A percentile compares a stretch with the other conserved stretches of the same genome.
These are phyloP conservation scores for Entomobrya multifasciata DNA, from an alignment of 2,888 invertebrate species.

Conservation along the genomic window DNA sequence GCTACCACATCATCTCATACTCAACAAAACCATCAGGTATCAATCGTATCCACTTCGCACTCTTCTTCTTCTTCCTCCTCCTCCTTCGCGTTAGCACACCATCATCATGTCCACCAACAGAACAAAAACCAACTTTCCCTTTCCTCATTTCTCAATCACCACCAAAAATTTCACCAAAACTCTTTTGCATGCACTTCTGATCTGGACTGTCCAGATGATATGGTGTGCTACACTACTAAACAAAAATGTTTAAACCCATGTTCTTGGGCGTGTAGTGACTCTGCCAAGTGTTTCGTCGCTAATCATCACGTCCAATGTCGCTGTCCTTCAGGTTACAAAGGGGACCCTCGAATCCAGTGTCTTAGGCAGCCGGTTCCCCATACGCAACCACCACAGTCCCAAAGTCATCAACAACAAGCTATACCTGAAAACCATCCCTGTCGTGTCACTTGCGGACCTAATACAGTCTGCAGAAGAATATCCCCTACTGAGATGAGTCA, in stretches of 20 bases:
- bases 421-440: constrained; percentile 67
- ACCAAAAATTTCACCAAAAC: not conserved
- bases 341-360: constrained; percentile 67
- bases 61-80: too few species aligned
- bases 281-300: constrained; percentile 59
- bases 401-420: constrained; percentile 57
- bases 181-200: constrained; percentile 55
- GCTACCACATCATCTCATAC: not conserved
- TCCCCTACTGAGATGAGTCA: constrained; percentile 43
- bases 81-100: constrained; percentile 39
- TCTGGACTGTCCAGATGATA: constrained; percentile 62
- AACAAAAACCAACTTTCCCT: constrained; percentile 35
- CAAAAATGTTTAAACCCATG: constrained; percentile 73
- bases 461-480: constrained; percentile 68
- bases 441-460: constrained; percentile 58
- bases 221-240: constrained; percentile 55
- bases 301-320: constrained; percentile 75
- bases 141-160: constrained; percentile 19
- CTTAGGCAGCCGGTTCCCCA: constrained; percentile 7
- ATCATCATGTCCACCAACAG: constrained; percentile 16
- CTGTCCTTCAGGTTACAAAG: constrained; percentile 72
- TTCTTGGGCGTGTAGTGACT: constrained; percentile 70
- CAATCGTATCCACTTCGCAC: constrained; percentile 44
- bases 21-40: constrained; percentile 45
- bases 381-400: constrained; percentile 19